Percentiles rank a stretch among this genome's conserved stretches.
Conservation (phyloP, 2,113 vertebrate genomes). For the Thalassoma bifasciatum region DNA sequence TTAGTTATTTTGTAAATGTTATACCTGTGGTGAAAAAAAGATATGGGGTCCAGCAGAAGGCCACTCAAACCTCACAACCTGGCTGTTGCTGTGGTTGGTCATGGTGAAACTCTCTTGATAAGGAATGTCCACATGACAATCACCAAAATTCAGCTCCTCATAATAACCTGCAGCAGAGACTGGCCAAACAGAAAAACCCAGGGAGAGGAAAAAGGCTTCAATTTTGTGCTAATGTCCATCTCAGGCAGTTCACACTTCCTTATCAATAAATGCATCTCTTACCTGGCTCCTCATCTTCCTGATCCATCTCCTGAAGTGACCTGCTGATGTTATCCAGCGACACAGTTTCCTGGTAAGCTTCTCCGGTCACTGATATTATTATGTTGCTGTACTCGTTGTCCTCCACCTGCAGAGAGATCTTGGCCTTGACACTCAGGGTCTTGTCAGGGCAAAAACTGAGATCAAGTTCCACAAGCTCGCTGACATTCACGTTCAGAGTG, state of each 20-base stretch:
- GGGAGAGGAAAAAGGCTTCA: background rate
- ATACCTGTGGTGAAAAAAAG: slow-evolving; percentile 86
- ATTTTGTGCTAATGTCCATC: background rate
- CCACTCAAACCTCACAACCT: slow-evolving; percentile 89
- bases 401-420: slow-evolving; percentile 81
- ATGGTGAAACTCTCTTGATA: slow-evolving; percentile 85
- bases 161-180: slow-evolving; percentile 65
- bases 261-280: too few relatives aligned
- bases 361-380: slow-evolving; percentile 82
- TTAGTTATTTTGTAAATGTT: background rate
- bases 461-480: slow-evolving; percentile 81
- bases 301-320: slow-evolving; percentile 32
- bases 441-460: slow-evolving; percentile 84
- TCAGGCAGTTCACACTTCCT: too few relatives aligned
- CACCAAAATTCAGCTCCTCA: slow-evolving; percentile 87
- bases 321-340: slow-evolving; percentile 85
- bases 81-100: slow-evolving; percentile 85
- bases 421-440: slow-evolving; percentile 73
- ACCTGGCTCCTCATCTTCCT: slow-evolving; percentile 41
- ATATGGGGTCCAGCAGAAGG: slow-evolving; percentile 63
- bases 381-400: slow-evolving; percentile 84
- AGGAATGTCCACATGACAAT: slow-evolving; percentile 82
- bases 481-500: slow-evolving; percentile 73
- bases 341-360: slow-evolving; percentile 86
- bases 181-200: background rate